Percentiles rank a stretch among this genome's conserved stretches.
Evolutionary conservation across 2,797 vertebrate genomes (phyloP).

Genomic region (Corythornis leucogaster): DNA sequence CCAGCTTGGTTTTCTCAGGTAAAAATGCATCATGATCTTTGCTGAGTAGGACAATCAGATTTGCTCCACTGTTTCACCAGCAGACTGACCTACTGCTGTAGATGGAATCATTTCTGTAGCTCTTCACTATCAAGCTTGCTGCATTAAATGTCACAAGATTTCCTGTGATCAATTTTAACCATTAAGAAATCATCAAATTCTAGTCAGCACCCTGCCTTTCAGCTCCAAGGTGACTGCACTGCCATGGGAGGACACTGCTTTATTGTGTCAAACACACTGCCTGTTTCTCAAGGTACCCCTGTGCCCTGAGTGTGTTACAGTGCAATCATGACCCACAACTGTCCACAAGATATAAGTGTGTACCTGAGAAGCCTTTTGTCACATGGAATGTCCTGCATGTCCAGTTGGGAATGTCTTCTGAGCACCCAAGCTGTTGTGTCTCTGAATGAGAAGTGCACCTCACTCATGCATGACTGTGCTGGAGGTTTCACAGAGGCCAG

Average conservation of each 20-base stretch:
- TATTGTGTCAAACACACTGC: not conserved
- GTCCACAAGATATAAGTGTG: not conserved
- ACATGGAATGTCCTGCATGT: not conserved
- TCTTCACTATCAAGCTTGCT: not conserved
- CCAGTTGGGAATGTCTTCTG: accelerated
- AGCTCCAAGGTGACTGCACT: not conserved
- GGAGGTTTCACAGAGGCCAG: not conserved
- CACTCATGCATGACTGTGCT: not conserved
- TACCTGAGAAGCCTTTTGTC: not conserved
- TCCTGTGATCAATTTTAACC: not conserved
- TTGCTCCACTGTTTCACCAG: not conserved
- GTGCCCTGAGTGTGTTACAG: accelerated
- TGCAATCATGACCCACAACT: accelerated
- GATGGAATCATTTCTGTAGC: not conserved
- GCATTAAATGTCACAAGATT: not conserved
- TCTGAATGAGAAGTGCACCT: not conserved
- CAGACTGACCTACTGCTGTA: not conserved
- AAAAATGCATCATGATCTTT: not conserved
- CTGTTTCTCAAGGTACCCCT: not conserved
- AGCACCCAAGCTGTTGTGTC: not conserved
- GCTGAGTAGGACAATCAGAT: not conserved
- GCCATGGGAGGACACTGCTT: not conserved
- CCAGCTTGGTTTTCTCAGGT: not conserved
- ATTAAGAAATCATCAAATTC: not conserved
- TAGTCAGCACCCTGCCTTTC: not conserved